Evolutionary conservation across 1,140 invertebrate genomes (phyloP).

Genomic region (Papilio xuthus): DNA sequence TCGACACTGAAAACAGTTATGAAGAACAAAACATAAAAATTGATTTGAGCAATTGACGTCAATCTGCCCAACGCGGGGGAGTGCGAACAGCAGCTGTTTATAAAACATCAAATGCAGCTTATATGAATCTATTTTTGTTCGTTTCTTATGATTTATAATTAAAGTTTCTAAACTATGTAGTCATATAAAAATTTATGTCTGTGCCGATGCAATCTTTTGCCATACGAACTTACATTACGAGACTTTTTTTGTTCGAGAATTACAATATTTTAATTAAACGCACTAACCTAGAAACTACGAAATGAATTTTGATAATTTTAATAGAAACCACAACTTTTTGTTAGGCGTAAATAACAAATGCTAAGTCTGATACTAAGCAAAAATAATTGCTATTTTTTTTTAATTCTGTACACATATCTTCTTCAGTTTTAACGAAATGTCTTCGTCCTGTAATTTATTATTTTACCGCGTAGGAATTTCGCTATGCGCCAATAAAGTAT

Average conservation of each 20-base stretch:
- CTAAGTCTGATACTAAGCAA: neutral
- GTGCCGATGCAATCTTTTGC: neutral
- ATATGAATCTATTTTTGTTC: conserved; percentile 24
- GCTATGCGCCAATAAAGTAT: neutral
- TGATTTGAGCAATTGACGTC: conserved; percentile 28
- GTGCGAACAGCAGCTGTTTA: conserved; percentile 14
- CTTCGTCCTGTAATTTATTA: neutral
- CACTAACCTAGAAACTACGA: neutral
- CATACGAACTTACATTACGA: neutral
- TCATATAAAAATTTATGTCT: neutral
- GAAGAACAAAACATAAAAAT: conserved; percentile 9
- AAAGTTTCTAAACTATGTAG: neutral
- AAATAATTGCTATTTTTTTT: too few species aligned
- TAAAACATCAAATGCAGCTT: conserved; percentile 23
- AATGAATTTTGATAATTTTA: neutral
- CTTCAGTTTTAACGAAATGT: neutral
- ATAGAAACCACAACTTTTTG: neutral
- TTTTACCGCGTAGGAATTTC: neutral
- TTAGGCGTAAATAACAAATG: neutral
- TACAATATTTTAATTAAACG: neutral
- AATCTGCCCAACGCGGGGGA: conserved; percentile 10
- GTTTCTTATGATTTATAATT: neutral
- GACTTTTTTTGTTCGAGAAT: too few species aligned
- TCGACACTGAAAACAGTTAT: neutral
- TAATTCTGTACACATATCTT: too few species aligned